Conservation (phyloP, 37 sponge, comb jelly and placozoan species). For the Crambe crambe region DNA sequence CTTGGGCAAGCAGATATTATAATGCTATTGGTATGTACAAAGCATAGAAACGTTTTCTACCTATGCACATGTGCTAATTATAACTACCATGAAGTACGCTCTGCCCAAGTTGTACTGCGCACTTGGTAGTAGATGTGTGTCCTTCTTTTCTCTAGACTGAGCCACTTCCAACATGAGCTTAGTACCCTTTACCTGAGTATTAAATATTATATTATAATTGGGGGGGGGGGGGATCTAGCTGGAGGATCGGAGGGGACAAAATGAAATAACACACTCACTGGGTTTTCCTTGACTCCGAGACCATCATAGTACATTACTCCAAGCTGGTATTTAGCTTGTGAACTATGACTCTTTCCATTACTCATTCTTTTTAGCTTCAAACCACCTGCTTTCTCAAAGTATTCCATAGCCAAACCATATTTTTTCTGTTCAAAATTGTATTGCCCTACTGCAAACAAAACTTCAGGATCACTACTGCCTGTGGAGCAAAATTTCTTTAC, state of each 20-base stretch:
- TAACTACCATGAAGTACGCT: conserved; percentile 82
- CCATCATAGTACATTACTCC: conserved; percentile 91
- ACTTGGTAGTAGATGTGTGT: conserved; percentile 53
- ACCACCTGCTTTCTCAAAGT: conserved; percentile 52
- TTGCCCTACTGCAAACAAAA: conserved; percentile 76
- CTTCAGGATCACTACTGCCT: conserved; percentile 41
- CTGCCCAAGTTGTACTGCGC: conserved; percentile 90
- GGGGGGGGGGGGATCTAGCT: too few species aligned
- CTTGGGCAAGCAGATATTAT: too few species aligned
- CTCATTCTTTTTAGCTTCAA: too few species aligned
- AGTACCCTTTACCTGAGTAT: conserved; percentile 67
- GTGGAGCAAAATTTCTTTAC: neutral
- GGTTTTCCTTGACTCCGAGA: conserved; percentile 56
- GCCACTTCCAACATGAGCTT: conserved; percentile 73
- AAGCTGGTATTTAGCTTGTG: conserved; percentile 83
- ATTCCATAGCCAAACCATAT: conserved; percentile 43
- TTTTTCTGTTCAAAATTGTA: conserved; percentile 36
- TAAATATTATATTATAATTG: too few species aligned
- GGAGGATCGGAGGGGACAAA: too few species aligned
- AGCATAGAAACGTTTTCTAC: too few species aligned
- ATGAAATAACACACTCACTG: conserved; percentile 52
- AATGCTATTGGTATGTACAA: too few species aligned
- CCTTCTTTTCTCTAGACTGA: conserved; percentile 33
- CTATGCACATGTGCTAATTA: too few species aligned
- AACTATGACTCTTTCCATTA: neutral